Base-by-base conservation (phyloP, 2,888 invertebrate species). In the Suillia variegata region DNA sequence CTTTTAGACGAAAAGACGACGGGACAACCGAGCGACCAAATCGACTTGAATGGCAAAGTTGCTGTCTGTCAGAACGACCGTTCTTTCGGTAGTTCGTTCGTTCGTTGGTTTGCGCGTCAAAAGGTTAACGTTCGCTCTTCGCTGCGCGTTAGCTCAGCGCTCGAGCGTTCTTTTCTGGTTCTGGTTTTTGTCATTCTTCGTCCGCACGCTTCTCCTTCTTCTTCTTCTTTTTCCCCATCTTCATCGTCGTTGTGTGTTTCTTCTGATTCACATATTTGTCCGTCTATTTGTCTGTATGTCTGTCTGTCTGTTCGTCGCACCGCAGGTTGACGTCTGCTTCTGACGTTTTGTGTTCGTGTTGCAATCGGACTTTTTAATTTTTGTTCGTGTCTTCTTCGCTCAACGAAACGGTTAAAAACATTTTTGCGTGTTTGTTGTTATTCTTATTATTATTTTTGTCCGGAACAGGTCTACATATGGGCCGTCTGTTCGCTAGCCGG, bases 101-200 rank as follows among this genome's bases (percentile, higher is more conserved):
- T n/a, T n/a, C 38, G 26, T 5, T 20, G 17, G 45, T 20, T 45
- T 8, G 38, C 38, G 6, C 13, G 38, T n/a, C 5, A 4, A 45
- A 45, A 45, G 45, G 45, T 45, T 45, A 45, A 45, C 18, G 45
- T 45, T 45, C 45, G 45, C 45, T 45, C 45, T 45, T 45, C 38
- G 10, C 26, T 38, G n/a, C n/a, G n/a, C n/a, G n/a, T n/a, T 13
- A 4, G 38, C 10, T 6, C 18, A 45, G 20, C 17, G 45, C 17
- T n/a, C n/a, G 45, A 4, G 20, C 45, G 20, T 45, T 13, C 18
- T 45, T 18, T 45, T 45, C 45, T 18, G 45, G 45, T 45, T 45
- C 45, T 45, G 45, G 45, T 45, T 45, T 45, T 45, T 17, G 45
- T 45, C 45, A 45, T 18, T 17, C 17, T 20, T 18, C 18, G 31